Evolutionary conservation across 2,113 vertebrate species (phyloP), one percentile per base, ranked within the genome.

Genomic region (Plectropomus leopardus): DNA sequence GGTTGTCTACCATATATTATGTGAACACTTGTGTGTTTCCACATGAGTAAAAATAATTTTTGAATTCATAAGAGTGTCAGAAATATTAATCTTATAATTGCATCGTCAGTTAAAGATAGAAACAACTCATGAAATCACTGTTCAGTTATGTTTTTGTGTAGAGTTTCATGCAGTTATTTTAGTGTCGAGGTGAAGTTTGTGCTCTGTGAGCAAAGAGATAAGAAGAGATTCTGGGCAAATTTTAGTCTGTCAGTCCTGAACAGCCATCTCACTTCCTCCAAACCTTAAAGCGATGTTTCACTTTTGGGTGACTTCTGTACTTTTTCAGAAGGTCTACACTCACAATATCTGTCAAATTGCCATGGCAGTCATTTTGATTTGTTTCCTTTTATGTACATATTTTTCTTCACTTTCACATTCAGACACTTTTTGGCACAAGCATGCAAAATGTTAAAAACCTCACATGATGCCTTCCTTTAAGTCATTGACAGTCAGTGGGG

Each of bases 271-370:
- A 23, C 15, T 40, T 23, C 58, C 53, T 40, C 28, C 8, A 1
- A 53, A 57, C 53, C 82, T 72, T 9, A 55, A 11, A 80, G 54
- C 48, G 1, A 24, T 72, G 54, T 72, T 60, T 85, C 47, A 72
- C 67, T 76, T 61, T 34, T 32, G 28, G 23, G 60, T 54, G 78
- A 57, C 78, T 67, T 67, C 11, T 63, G 55, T 68, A 42, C 21
- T 55, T 64, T 40, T 73, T 63, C 32, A 50, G 63, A 57, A 11
- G 14, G 40, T 60, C 55, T 14, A 24, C 44, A 21, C 51, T 50
- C 50, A 72, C 40, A 44, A 24, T 5, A 47, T 45, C 54, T 48
- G 53, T 59, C 67, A 55, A 32, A 48, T 30, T 14, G 16, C 14
- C 32, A 48, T 1, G 14, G 47, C 23, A 28, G 26, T 59, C 26